Base-by-base conservation (phyloP, 2,113 vertebrate species). In the Echinops telfairi region DNA sequence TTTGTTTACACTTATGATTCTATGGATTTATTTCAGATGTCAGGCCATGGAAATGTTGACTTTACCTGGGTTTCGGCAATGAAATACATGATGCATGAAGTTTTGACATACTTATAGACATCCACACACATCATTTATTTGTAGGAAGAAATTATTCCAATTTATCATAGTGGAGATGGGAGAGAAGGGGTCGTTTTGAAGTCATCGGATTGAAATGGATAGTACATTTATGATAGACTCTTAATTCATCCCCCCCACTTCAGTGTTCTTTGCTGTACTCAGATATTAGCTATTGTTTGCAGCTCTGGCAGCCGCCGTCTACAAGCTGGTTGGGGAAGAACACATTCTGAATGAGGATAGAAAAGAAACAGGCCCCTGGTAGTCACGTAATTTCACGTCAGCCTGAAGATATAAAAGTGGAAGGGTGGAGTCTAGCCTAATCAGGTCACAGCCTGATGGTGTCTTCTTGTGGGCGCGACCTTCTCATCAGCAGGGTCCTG, bases 1-100 rank as follows among this genome's bases (percentile, higher is more conserved):
- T 93, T 53, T 82, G 57, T 43, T 88, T 94, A 38, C 88, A 76
- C 29, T 14, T 81, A 77, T 90, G 58, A 89, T 92, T 88, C 83
- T 95, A 25, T 31, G 86, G 92, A 86, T 92, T 93, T 96, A 91
- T 94, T 90, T 68, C 90, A 95, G 78, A 83, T 89, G 84, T 82
- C 92, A 96, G 73, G 25, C 70, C 62, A 85, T 89, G 64, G 86
- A 96, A 94, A 90, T 91, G 38, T 96, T 96, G 87, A 91, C 68
- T 93, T 82, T 66, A 84, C 83, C 73, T 82, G 71, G 16, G 73
- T 89, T 96, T n/a, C 68, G 90, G 31, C 62, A 89, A 58, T 84
- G 66, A 95, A 96, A 90, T 95, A 5, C 60, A 93, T 68, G 92
- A 88, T 73, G 31, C 62, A 86, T 93, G 58, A 93, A 96, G 86